Percentiles rank a stretch among this genome's conserved stretches.
Conservation (phyloP, 1,140 invertebrate genomes). For the Apis laboriosa region DNA sequence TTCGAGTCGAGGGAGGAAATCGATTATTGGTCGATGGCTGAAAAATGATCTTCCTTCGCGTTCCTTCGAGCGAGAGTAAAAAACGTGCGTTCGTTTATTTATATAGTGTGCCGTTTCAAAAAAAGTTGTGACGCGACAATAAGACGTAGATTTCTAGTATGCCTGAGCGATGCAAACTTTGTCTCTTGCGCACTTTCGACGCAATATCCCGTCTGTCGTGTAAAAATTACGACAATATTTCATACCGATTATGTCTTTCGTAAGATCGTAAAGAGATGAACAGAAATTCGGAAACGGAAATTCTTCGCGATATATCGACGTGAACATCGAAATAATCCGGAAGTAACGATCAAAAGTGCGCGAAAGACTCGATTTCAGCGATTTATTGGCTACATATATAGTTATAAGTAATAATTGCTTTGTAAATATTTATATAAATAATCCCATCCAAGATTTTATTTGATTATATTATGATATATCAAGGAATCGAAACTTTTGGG, state of each 20-base stretch:
- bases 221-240: no score
- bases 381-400: conserved; percentile 50
- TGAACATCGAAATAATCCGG: background rate
- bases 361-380: conserved; percentile 46
- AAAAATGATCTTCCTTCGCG: background rate
- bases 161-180: conserved; percentile 55
- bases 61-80: background rate
- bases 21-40: background rate
- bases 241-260: no score
- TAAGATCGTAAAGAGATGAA: no score
- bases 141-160: conserved; percentile 71
- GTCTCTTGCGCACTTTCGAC: conserved; percentile 36
- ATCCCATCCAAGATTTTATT: background rate
- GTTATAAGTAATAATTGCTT: conserved; percentile 27
- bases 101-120: conserved; percentile 53
- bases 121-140: conserved; percentile 77
- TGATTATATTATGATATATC: conserved; percentile 1
- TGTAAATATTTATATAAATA: conserved; percentile 49
- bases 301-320: background rate
- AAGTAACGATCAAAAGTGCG: conserved; percentile 24
- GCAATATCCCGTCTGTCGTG: background rate
- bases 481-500: conserved; percentile 17
- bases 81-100: conserved; percentile 40
- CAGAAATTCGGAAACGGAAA: no score
- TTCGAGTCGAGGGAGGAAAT: background rate